Conservation (phyloP, 1,140 invertebrate genomes). For the Euschistus heros region DNA sequence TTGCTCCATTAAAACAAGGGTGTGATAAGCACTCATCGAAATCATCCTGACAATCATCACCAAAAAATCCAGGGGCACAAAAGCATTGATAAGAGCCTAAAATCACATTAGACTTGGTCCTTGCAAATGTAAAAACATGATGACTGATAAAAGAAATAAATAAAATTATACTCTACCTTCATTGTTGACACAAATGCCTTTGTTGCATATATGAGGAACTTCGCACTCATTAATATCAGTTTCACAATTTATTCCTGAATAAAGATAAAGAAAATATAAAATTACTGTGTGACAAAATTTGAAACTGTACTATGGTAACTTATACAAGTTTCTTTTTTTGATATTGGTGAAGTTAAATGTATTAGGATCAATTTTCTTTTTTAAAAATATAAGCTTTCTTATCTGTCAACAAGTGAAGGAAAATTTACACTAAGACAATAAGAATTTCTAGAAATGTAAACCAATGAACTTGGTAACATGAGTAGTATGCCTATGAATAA, state of each 20-base stretch:
- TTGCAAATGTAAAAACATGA: slow-evolving; percentile 19
- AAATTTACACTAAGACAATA: no score
- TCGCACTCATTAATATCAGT: slow-evolving; percentile 71
- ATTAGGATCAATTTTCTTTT: no score
- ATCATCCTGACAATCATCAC: slow-evolving; percentile 69
- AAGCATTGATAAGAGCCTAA: slow-evolving; percentile 71
- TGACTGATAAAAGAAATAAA: background rate
- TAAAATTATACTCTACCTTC: slow-evolving; percentile 28
- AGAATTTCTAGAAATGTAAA: no score
- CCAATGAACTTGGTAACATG: no score
- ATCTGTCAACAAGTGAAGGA: no score
- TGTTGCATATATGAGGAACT: slow-evolving; percentile 52
- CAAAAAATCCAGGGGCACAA: slow-evolving; percentile 72
- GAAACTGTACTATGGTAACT: no score
- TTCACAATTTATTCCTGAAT: slow-evolving; percentile 53
- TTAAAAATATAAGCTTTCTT: no score
- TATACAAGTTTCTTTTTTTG: no score
- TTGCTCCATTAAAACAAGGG: slow-evolving; percentile 80
- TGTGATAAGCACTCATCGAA: slow-evolving; percentile 79
- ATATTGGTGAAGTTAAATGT: no score
- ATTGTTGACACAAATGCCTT: slow-evolving; percentile 72
- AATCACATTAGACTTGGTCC: background rate
- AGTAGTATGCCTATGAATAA: no score
- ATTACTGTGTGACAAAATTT: no score
- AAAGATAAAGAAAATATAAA: no score